phyloP scores from a whole-genome alignment of 1,140 invertebrate species.

The Nasonia vitripennis region DNA sequence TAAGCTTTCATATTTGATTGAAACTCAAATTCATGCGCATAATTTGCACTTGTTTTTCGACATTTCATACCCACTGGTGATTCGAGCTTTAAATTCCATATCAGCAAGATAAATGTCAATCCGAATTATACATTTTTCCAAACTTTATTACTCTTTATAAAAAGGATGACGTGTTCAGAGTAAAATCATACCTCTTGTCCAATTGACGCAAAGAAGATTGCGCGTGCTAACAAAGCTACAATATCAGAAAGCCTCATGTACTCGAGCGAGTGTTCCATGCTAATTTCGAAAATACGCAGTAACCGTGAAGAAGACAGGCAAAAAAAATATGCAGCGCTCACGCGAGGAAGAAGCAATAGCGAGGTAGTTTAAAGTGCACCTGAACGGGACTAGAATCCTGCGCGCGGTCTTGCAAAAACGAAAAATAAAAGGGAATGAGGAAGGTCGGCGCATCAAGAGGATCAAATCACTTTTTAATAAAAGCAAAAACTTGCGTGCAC shows the following conservation, averaged over 20 bases:
- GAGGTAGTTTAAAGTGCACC: neutral
- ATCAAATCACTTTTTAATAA: slow-evolving; percentile 19
- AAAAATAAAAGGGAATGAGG: neutral
- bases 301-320: neutral
- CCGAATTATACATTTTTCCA: no score
- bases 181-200: neutral
- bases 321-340: neutral
- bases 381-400: neutral
- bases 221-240: neutral
- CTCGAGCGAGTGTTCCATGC: no score
- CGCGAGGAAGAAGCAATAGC: neutral
- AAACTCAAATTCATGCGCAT: neutral
- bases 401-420: neutral
- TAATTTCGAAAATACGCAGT: neutral
- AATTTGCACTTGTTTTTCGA: neutral
- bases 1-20: neutral
- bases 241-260: neutral
- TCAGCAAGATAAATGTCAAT: neutral
- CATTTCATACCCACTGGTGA: neutral
- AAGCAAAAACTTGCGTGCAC: neutral
- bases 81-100: neutral
- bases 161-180: no score
- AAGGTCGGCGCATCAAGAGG: neutral
- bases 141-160: no score
- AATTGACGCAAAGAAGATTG: neutral